Percentiles rank a stretch among this genome's conserved stretches.
These are phyloP conservation scores for Drosophila atripex DNA, from an alignment of 2,888 invertebrate genomes.

Conservation along the genomic window DNA sequence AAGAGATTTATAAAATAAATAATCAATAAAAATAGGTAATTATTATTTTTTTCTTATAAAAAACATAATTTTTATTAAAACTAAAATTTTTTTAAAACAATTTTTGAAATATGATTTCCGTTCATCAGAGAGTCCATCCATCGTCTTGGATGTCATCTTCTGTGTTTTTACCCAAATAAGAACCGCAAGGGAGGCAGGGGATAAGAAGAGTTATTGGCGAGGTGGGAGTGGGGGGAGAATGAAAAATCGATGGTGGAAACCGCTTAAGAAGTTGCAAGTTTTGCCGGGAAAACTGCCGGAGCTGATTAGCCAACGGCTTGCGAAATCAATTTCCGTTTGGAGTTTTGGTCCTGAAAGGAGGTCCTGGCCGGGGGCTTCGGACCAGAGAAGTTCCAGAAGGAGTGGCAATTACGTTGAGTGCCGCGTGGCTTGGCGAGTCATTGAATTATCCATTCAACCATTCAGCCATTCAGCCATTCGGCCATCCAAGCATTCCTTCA, in stretches of 20 bases:
- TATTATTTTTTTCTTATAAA: too few species aligned
- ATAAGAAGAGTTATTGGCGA: too few species aligned
- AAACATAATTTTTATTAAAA: too few species aligned
- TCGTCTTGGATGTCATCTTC: background rate
- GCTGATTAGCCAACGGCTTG: conserved; percentile 65
- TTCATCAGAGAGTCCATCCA: too few species aligned
- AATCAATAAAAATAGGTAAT: too few species aligned
- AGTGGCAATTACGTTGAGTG: conserved; percentile 66
- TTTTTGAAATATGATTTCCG: too few species aligned
- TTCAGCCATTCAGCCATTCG: background rate
- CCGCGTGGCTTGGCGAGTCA: conserved; percentile 37
- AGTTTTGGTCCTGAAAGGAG: conserved; percentile 32
- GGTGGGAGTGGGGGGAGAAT: background rate
- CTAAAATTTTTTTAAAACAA: too few species aligned
- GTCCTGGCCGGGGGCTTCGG: background rate
- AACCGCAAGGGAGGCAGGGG: background rate
- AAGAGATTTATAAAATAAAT: too few species aligned
- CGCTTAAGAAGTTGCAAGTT: conserved; percentile 35
- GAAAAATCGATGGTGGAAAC: conserved; percentile 45
- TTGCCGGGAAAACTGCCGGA: conserved; percentile 12
- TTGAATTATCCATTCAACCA: conserved; percentile 11
- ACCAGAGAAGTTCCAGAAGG: background rate
- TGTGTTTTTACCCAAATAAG: background rate
- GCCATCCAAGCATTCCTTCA: background rate
- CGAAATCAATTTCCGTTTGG: conserved; percentile 72